Base-by-base conservation (phyloP, 2,797 vertebrate genomes). In the Petrocephalus schoutedeni region DNA sequence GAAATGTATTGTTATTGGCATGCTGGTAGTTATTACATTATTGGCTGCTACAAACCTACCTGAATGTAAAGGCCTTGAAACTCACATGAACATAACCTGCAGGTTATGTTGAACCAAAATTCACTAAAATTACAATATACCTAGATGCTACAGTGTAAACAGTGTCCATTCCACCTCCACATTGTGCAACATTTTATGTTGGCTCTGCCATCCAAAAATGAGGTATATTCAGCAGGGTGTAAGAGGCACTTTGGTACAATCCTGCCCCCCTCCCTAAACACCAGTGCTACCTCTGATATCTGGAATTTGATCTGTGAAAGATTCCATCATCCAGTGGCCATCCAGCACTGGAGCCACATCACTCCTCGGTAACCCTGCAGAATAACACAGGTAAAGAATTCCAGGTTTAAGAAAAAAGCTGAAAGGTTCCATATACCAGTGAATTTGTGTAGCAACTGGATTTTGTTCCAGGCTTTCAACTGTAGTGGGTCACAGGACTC, bases 271-370 rank as follows among this genome's bases (percentile, higher is more conserved):
- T 80, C 19, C 74, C 41, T 80, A 45, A 80, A 80, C 28, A 53
- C 28, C 80, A 54, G 51, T 23, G 74, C 57, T n/a, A 21, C 82
- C 87, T 9, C 53, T 53, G 49, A 86, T 88, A 36, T 88, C 83
- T 3, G 87, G 83, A 64, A 88, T 88, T 51, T 77, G 83, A 41
- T 88, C 83, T 23, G 61, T 54, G n/a, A 88, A 88, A 4, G 87
- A 86, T 32, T 77, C 80, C 49, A 36, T 58, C 82, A 85, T 85
- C 87, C 87, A 85, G 3, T 41, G 28, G 10, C 87, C 87, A 32
- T 45, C 87, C 0, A 23, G 61, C 19, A 77, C 61, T n/a, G 19
- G 61, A 21, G 59, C 83, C 83, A 74, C 21, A 4, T 21, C 87
- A 14, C 36, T 59, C 21, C 56, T 28, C 12, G 57, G 12, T 4